These are phyloP conservation scores for Manacus vitellinus DNA, from an alignment of 2,113 vertebrate species.

Conservation along the genomic window DNA sequence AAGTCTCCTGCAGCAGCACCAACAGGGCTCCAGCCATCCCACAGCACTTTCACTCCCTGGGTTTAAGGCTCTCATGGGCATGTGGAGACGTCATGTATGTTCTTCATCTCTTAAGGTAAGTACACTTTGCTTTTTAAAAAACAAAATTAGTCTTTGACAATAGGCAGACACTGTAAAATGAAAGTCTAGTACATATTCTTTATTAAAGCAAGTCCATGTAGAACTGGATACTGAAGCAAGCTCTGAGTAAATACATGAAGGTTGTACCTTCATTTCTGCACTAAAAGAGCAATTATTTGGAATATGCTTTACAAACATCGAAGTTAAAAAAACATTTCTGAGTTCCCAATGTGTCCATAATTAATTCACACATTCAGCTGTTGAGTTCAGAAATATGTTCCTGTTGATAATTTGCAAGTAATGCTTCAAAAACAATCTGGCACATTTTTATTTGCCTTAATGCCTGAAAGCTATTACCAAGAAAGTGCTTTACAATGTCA, in stretches of 20 bases:
- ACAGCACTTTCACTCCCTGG: accelerated
- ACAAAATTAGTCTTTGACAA: not conserved
- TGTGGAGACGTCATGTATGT: not conserved
- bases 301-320: conserved; percentile 20
- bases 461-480: conserved; percentile 7
- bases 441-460: conserved; percentile 47
- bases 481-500: not conserved
- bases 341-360: conserved; percentile 65
- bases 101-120: not conserved
- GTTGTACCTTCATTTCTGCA: conserved; percentile 8
- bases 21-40: not conserved
- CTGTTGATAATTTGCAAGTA: conserved; percentile 70
- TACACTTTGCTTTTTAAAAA: not conserved
- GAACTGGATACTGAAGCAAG: not conserved
- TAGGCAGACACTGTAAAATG: not conserved
- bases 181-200: not conserved
- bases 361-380: conserved; percentile 73
- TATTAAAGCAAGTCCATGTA: not conserved
- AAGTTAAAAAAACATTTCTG: conserved; percentile 39
- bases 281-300: conserved; percentile 51
- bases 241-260: not conserved
- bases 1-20: not conserved
- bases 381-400: conserved; percentile 73
- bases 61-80: not conserved
- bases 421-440: conserved; percentile 73